phyloP scores from a whole-genome alignment of 2,113 vertebrate species.

The Anser brachyrhynchus region DNA sequence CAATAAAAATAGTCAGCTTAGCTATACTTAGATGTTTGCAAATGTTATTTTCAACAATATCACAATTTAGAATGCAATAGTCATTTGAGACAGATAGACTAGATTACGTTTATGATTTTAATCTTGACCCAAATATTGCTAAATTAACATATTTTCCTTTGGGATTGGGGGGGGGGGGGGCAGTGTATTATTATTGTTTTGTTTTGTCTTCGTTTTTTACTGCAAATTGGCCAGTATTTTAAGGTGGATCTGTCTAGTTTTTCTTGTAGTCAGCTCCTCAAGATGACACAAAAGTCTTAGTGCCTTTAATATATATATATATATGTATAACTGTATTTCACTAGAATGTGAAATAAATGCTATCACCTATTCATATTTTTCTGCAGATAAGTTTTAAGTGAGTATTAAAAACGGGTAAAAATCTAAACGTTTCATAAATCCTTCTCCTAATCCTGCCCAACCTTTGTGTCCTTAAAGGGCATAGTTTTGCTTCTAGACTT shows the following conservation, averaged over 20 bases:
- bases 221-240: neutral
- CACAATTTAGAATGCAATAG: neutral
- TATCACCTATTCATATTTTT: neutral
- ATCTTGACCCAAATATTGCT: neutral
- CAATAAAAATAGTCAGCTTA: neutral
- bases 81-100: neutral
- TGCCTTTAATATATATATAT: neutral
- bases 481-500: neutral
- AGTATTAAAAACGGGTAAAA: neutral
- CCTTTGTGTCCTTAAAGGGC: neutral
- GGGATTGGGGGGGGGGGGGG: neutral
- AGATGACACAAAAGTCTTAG: neutral
- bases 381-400: neutral
- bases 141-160: neutral
- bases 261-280: neutral
- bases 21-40: neutral
- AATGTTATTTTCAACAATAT: neutral
- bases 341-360: neutral
- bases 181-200: too few species aligned
- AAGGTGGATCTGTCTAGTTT: neutral
- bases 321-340: neutral
- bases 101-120: neutral
- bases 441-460: neutral
- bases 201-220: neutral
- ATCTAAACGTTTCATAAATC: neutral